A percentile compares a stretch with the other conserved stretches of the same genome.
phyloP scores from a whole-genome alignment of 1,140 invertebrate species.

The Macrosteles quadrilineatus region DNA sequence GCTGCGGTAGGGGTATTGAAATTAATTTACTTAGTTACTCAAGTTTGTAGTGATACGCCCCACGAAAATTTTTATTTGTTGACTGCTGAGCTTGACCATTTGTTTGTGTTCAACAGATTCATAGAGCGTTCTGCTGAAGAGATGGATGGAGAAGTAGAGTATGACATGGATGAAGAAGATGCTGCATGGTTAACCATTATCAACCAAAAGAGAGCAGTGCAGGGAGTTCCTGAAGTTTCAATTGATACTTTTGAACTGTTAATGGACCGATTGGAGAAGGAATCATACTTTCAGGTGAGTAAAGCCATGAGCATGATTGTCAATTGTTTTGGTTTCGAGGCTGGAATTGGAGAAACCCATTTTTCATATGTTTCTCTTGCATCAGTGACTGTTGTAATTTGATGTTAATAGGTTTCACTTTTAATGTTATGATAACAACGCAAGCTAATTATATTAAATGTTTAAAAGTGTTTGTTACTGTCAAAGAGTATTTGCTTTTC shows the following conservation, averaged over 20 bases:
- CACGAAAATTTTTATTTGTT: no score
- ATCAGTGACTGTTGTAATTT: no score
- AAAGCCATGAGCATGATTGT: no score
- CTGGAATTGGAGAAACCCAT: background rate
- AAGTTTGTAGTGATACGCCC: no score
- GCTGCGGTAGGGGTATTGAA: no score
- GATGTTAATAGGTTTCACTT: no score
- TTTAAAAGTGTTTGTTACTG: no score
- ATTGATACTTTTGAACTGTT: constrained; percentile 89
- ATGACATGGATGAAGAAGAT: constrained; percentile 98
- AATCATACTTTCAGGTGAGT: constrained; percentile 78
- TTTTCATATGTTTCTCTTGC: background rate
- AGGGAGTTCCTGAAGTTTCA: constrained; percentile 68
- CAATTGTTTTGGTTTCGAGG: background rate
- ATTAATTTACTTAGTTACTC: no score
- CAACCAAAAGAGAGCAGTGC: constrained; percentile 74
- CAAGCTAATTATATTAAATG: no score
- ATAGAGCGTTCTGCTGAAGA: constrained; percentile 95
- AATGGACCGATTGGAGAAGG: constrained; percentile 97
- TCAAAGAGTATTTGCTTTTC: no score
- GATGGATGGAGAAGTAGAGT: constrained; percentile 90
- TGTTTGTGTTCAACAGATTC: constrained; percentile 73
- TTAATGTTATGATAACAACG: no score
- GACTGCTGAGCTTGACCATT: no score
- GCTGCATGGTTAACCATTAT: constrained; percentile 88